These are phyloP conservation scores for Dicyrtomina minuta DNA, from an alignment of 2,888 invertebrate species.

Conservation along the genomic window DNA sequence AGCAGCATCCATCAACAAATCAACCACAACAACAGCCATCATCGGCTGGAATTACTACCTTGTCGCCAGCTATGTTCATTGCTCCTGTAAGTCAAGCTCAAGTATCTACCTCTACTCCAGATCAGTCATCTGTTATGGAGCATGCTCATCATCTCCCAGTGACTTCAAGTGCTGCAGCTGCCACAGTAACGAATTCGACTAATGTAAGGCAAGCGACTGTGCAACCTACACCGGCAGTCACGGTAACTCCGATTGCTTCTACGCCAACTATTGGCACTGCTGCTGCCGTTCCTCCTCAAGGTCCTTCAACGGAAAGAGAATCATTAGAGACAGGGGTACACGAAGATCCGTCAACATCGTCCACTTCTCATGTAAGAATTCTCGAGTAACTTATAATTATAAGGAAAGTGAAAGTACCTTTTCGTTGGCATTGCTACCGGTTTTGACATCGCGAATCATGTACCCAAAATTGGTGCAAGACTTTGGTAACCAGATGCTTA, in stretches of 20 bases:
- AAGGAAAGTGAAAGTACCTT: background rate
- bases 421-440: background rate
- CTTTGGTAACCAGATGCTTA: too few species aligned
- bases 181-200: constrained; percentile 37
- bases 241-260: constrained; percentile 40
- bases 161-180: constrained; percentile 36
- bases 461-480: too few species aligned
- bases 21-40: constrained; percentile 35
- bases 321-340: constrained; percentile 19
- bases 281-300: constrained; percentile 29
- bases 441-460: too few species aligned
- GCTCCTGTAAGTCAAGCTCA: constrained; percentile 53
- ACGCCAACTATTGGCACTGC: constrained; percentile 32
- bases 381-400: background rate
- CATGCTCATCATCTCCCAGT: constrained; percentile 43
- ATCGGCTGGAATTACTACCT: background rate
- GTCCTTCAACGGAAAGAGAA: constrained; percentile 26
- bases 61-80: constrained; percentile 35
- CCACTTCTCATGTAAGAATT: constrained; percentile 37
- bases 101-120: constrained; percentile 52
- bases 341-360: constrained; percentile 50
- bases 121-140: constrained; percentile 47
- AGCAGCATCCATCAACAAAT: constrained; percentile 60
- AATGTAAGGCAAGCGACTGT: constrained; percentile 47
- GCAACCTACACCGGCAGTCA: constrained; percentile 47